Evolutionary conservation across 1,140 invertebrate species (phyloP), one percentile per base, ranked within the genome.

Genomic region (Chlorops oryzae): DNA sequence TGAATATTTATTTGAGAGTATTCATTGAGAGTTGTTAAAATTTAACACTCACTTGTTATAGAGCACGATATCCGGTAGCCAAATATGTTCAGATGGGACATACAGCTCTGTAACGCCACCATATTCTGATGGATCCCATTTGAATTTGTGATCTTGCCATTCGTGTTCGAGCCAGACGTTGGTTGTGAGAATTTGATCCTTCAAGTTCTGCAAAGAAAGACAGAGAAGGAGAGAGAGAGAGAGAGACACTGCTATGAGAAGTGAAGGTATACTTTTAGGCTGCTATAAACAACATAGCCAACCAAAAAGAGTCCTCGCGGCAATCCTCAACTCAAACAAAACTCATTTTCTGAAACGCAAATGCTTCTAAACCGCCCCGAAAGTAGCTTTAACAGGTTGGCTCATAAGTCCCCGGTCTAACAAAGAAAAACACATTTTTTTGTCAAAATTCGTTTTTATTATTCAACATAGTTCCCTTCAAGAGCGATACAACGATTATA

Each of bases 121-220:
- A 71, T 98, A 98, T 65, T 97, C 92, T 35, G 80, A 75, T 2
- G 93, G 93, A 74, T 97, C 88, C 95, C 95, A 98, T 66, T 83
- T 83, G 69, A 98, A 90, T 78, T 97, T 97, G 77, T 96, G 90
- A 77, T 98, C 95, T 58, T 88, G 83, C 94, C 94, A 98, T 80
- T 92, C 89, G 73, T 96, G 92, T 73, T 94, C 90, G 24, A 96
- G 76, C 93, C 92, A 96, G 20, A 96, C 90, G 78, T 96, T 96
- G 0, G 92, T 95, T 12, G 92, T 96, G 59, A 96, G 78, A 65
- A 96, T 95, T 78, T 96, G 93, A 77, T 95, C 92, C 73, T 95
- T 95, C 47, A 96, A 77, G 77, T 96, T 94, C 92, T 96, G 79
- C 20, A 51, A 44, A 27, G 9, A 18, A 15, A 38, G 3, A 32